Evolutionary conservation across 1,140 invertebrate genomes (phyloP), one percentile per base, ranked within the genome.

Genomic region (Archivesica marissinica): DNA sequence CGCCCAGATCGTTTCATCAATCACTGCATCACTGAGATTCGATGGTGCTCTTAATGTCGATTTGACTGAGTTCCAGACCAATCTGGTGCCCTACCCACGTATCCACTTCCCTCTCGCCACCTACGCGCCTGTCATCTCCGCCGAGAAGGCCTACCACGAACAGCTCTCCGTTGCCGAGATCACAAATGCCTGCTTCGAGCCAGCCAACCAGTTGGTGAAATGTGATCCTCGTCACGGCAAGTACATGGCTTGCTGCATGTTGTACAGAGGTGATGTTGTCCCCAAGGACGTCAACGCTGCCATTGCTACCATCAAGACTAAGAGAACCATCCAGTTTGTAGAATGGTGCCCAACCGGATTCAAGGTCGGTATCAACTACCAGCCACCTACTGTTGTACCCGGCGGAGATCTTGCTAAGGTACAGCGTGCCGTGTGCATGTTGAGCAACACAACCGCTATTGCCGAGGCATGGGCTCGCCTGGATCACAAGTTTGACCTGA

Each of bases 201-300:
- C 97, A 54, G 96, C 96, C 88, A 98, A 97, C 94, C 97, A 98
- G 95, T 97, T 98, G 97, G 97, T 98, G 20, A 98, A 97, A 94
- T 98, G 97, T 93, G 97, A 98, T 93, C 97, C 97, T 9, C 95
- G 97, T 89, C 96, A 97, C 93, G 97, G 97, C 87, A 97, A 98
- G 92, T 98, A 97, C 95, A 97, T 90, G 88, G 88, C 89, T 28
- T 88, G 87, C 64, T 89, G 88, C 44, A 84, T 92, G 87, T 85
- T 92, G 80, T 92, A 91, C 87, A 78, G 91, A 81, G 91, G 91
- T 66, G 91, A 92, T 70, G 91, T 92, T 72, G 93, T 95, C n/a
- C 95, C 97, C 0, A 98, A 98, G 92, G 97, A 97, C 92, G 97
- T 98, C 3, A 97, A 97, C 92, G 96, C 97, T n/a, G 96, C 97